These are phyloP conservation scores for Euthynnus affinis DNA, from an alignment of 2,797 vertebrate genomes.

Conservation along the genomic window DNA sequence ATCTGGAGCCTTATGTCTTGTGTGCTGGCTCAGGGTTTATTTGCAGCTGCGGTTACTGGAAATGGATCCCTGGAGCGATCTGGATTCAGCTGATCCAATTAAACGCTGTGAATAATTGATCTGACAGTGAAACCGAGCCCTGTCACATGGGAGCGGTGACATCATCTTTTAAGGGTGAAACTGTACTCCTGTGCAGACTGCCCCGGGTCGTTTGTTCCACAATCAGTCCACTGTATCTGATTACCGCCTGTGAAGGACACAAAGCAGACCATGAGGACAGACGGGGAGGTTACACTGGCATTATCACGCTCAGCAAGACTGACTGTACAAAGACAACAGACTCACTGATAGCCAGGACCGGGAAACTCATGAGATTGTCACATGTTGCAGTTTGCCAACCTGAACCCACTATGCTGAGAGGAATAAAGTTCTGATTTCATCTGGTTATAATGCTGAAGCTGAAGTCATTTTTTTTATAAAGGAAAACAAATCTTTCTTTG, in stretches of 20 bases:
- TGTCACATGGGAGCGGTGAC: constrained; percentile 83
- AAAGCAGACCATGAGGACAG: constrained; percentile 73
- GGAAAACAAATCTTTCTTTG: constrained; percentile 53
- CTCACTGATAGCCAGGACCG: constrained; percentile 54
- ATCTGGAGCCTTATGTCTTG: constrained; percentile 69
- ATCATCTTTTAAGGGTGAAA: constrained; percentile 81
- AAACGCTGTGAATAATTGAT: constrained; percentile 88
- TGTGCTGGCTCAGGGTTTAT: constrained; percentile 82
- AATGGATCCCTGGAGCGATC: constrained; percentile 81
- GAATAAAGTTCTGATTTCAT: constrained; percentile 46
- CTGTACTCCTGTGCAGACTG: constrained; percentile 75
- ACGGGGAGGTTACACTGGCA: constrained; percentile 64
- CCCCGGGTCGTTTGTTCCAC: constrained; percentile 78
- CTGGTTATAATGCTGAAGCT: constrained; percentile 7
- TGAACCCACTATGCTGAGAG: constrained; percentile 31
- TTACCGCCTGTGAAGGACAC: constrained; percentile 82
- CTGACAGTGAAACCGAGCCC: constrained; percentile 83
- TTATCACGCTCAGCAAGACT: constrained; percentile 65
- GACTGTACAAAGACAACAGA: constrained; percentile 71
- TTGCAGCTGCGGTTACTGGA: constrained; percentile 83
- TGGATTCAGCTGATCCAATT: constrained; percentile 86
- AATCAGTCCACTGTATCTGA: constrained; percentile 79
- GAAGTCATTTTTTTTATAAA: constrained; percentile 22
- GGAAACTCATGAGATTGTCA: constrained; percentile 70
- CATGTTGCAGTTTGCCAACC: constrained; percentile 56